Conservation (phyloP, 2,888 invertebrate species). For the Invenusta paracnida region DNA sequence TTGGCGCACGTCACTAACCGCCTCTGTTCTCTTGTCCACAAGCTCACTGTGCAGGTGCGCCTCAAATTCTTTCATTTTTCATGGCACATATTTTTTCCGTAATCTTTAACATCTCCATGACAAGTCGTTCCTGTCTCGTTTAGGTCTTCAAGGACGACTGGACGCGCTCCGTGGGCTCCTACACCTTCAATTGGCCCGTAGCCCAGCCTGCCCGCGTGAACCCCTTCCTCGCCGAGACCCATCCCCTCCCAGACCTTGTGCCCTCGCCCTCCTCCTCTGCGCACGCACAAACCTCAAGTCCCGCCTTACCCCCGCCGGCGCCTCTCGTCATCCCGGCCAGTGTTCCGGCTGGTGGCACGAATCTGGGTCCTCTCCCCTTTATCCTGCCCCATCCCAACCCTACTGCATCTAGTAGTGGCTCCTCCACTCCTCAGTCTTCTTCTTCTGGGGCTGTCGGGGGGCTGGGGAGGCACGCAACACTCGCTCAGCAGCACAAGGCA, state of each 20-base stretch:
- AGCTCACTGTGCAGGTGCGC: constrained; percentile 65
- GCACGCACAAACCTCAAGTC: neutral
- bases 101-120: no score
- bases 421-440: no score
- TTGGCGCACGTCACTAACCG: constrained; percentile 65
- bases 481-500: no score
- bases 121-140: no score
- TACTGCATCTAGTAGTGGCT: neutral
- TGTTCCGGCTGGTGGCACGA: no score
- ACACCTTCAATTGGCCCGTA: constrained; percentile 32
- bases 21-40: constrained; percentile 64
- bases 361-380: neutral
- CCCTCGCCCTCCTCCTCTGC: neutral
- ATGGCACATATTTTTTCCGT: no score
- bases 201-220: neutral
- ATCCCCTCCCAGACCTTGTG: constrained; percentile 10
- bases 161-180: constrained; percentile 50
- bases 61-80: no score
- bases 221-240: neutral
- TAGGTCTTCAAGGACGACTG: constrained; percentile 62
- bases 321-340: no score
- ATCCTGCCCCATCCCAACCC: neutral
- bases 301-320: neutral
- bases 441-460: no score
- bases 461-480: no score